phyloP scores from a whole-genome alignment of 2,113 vertebrate species.

The Delphinus delphis region DNA sequence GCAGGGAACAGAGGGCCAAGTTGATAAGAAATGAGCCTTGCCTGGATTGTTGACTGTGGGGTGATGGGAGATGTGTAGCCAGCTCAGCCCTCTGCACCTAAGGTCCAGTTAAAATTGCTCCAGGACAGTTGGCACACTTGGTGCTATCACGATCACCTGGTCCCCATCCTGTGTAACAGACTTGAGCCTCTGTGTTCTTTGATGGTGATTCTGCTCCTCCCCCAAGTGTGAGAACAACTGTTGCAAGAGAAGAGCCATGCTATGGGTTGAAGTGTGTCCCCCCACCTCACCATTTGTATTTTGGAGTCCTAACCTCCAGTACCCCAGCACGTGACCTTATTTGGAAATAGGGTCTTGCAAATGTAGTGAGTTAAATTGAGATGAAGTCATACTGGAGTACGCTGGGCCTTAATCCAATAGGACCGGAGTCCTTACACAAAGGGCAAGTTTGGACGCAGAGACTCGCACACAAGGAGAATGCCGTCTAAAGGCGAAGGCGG shows the following conservation, averaged over 20 bases:
- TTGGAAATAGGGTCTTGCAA: not conserved
- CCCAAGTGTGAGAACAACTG: not conserved
- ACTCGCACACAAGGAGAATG: not conserved
- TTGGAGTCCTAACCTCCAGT: not conserved
- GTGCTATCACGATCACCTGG: not conserved
- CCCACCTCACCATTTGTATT: accelerated
- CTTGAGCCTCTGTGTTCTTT: not conserved
- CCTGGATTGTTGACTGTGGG: not conserved
- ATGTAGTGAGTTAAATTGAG: not conserved
- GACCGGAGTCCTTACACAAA: not conserved
- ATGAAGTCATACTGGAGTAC: not conserved
- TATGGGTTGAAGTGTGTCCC: not conserved
- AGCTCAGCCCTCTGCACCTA: not conserved
- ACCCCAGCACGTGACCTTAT: no score
- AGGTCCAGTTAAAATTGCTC: not conserved
- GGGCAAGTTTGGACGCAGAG: not conserved
- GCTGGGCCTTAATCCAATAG: not conserved
- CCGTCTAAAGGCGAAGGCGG: not conserved
- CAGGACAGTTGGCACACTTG: not conserved
- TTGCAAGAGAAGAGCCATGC: not conserved
- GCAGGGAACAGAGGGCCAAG: not conserved
- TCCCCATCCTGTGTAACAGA: not conserved
- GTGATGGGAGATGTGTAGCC: not conserved
- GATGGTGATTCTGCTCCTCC: not conserved
- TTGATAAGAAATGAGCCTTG: not conserved